Evolutionary conservation across 2,797 vertebrate genomes (phyloP), one percentile per base, ranked within the genome.

Genomic region (Acanthis flammea): DNA sequence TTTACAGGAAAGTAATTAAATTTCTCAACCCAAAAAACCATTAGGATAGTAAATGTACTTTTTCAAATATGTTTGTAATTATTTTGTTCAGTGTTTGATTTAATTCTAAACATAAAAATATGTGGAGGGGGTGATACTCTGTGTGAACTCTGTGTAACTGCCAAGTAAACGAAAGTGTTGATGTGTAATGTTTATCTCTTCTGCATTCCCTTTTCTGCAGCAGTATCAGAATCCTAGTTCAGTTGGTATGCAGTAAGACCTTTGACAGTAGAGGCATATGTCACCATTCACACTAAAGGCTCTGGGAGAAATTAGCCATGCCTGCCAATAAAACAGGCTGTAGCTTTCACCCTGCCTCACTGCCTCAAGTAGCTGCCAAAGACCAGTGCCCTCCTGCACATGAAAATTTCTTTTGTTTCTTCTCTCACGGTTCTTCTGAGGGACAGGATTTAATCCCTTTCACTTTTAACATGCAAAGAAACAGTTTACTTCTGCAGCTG

Each of bases 401-500:
- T 14, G 17, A 70, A 41, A 33, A 76, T 82, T 60, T 92, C 35
- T n/a, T 44, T 70, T 35, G 7, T 78, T 84, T 71, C 39, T 75
- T 51, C 30, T 1, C 0, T 72, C 79, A 25, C 5, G 2, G 14
- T 44, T 86, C 50, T 96, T 90, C 37, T 65, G 54, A 86, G n/a
- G 21, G 70, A 65, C 19, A 81, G 12, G 15, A 74, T 88, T 81
- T 82, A 71, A 50, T 72, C 44, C 14, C 19, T 78, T 31, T 72
- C 39, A 39, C 9, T 92, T 90, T 83, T 77, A 35, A 58, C 19
- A 65, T 51, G 57, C 47, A 90, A 72, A 92, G 16, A 65, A 74
- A 21, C 14, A 37, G 48, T 73, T 68, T 79, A 33, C 90, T 91
- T 73, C 51, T 73, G 47, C 51, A 55, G 2, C 14, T 55, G 53